phyloP scores from a whole-genome alignment of 2,113 vertebrate species.

The Gopherus flavomarginatus region DNA sequence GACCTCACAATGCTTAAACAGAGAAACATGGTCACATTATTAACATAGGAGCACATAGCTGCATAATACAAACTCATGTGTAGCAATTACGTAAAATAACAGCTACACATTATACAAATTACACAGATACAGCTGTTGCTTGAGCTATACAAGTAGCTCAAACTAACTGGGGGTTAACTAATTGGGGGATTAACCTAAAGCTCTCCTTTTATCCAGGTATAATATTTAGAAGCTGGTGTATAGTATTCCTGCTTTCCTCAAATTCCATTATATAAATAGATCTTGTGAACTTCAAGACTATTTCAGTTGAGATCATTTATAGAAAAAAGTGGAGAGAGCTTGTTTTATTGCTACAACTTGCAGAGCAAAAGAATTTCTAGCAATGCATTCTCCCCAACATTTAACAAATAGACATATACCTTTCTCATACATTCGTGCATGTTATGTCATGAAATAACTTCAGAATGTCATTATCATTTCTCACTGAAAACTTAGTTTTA shows the following conservation, averaged over 20 bases:
- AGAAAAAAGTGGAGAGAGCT: background rate
- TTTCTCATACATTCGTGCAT: background rate
- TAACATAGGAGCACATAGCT: background rate
- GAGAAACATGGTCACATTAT: background rate
- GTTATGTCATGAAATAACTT: background rate
- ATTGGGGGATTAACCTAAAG: background rate
- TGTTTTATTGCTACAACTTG: background rate
- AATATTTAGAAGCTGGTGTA: background rate
- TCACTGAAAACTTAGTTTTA: background rate
- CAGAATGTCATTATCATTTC: background rate
- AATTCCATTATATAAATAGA: background rate
- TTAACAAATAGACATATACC: background rate
- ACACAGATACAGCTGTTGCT: background rate
- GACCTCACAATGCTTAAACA: accelerated
- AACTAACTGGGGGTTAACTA: background rate
- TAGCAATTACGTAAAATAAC: background rate
- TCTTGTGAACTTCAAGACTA: background rate
- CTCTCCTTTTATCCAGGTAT: background rate
- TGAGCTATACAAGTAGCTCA: background rate
- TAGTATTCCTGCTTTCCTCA: background rate
- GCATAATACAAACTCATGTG: background rate
- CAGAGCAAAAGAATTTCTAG: background rate
- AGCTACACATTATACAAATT: background rate
- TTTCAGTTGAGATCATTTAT: background rate
- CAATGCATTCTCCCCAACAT: background rate